These are phyloP conservation scores for Ectemnius cavifrons DNA, from an alignment of 2,888 invertebrate species.

Conservation along the genomic window DNA sequence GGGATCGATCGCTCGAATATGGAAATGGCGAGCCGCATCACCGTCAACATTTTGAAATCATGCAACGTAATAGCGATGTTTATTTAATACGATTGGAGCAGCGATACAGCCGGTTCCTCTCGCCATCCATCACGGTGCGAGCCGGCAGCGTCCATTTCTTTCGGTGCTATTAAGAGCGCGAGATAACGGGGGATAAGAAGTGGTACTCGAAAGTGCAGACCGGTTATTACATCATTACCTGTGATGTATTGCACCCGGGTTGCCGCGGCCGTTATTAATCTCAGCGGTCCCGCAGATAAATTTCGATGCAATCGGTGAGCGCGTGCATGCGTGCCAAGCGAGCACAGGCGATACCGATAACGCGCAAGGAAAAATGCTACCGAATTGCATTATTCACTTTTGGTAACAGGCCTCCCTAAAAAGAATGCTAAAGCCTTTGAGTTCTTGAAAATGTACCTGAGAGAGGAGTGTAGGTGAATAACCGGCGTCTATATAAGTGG, in stretches of 20 bases:
- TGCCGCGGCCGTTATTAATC: slow-evolving; percentile 54
- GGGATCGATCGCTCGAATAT: slow-evolving; percentile 16
- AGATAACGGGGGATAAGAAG: slow-evolving; percentile 47
- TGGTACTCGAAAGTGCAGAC: slow-evolving; percentile 49
- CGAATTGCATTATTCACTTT: slow-evolving; percentile 22
- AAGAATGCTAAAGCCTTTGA: slow-evolving; percentile 8
- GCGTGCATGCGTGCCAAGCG: slow-evolving; percentile 39
- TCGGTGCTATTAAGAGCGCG: slow-evolving; percentile 52
- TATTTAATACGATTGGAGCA: slow-evolving; percentile 54
- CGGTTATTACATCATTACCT: slow-evolving; percentile 63
- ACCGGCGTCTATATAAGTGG: not conserved
- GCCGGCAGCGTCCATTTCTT: slow-evolving; percentile 42
- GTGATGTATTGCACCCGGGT: slow-evolving; percentile 54
- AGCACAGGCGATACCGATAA: slow-evolving; percentile 39
- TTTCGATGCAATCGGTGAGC: slow-evolving; percentile 55
- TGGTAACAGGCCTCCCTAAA: slow-evolving; percentile 39
- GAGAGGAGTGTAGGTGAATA: too few species aligned
- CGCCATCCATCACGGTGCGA: slow-evolving; percentile 47
- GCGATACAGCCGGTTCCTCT: slow-evolving; percentile 14
- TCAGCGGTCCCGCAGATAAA: slow-evolving; percentile 51
- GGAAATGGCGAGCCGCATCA: slow-evolving; percentile 35
- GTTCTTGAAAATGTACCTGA: not conserved
- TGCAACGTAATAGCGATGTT: slow-evolving; percentile 45
- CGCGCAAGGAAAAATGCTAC: slow-evolving; percentile 34
- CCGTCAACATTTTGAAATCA: slow-evolving; percentile 48